Percentiles rank a stretch among this genome's conserved stretches.
phyloP scores from a whole-genome alignment of 2,113 vertebrate genomes.

The Cyprinodon tularosa region DNA sequence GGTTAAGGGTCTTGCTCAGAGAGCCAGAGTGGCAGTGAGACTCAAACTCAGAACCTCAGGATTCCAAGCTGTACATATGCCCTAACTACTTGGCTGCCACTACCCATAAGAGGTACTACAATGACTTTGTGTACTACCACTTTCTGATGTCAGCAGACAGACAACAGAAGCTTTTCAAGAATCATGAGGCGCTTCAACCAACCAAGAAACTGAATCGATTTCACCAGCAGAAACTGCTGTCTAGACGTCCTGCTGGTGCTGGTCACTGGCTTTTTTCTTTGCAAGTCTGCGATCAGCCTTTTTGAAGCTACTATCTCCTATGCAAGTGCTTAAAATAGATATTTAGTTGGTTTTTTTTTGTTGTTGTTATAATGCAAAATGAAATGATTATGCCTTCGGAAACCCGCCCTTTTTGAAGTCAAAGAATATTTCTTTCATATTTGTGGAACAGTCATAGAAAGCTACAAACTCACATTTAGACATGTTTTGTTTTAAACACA shows the following conservation, averaged over 20 bases:
- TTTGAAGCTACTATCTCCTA: not conserved
- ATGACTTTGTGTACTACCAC: constrained; percentile 99
- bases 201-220: constrained; percentile 95
- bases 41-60: too few species aligned
- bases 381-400: not conserved
- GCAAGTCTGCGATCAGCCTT: constrained; percentile 87
- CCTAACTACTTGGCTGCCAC: too few species aligned
- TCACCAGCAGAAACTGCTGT: constrained; percentile 97
- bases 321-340: not conserved
- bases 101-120: constrained; percentile 95
- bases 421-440: not conserved
- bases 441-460: constrained; percentile 11
- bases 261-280: constrained; percentile 96
- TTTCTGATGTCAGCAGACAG: constrained; percentile 99
- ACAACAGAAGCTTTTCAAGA: constrained; percentile 93
- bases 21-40: too few species aligned
- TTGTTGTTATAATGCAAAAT: not conserved
- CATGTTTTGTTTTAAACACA: constrained; percentile 56
- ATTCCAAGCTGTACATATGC: too few species aligned
- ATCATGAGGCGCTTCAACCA: constrained; percentile 99
- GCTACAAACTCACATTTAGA: not conserved
- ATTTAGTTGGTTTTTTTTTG: too few species aligned
- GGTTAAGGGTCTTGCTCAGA: too few species aligned
- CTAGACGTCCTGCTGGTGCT: constrained; percentile 97
- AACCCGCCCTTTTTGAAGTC: not conserved